Percentiles rank a stretch among this genome's conserved stretches.
Evolutionary conservation across 2,888 invertebrate species (phyloP).

Genomic region (Antheraea assamensis): DNA sequence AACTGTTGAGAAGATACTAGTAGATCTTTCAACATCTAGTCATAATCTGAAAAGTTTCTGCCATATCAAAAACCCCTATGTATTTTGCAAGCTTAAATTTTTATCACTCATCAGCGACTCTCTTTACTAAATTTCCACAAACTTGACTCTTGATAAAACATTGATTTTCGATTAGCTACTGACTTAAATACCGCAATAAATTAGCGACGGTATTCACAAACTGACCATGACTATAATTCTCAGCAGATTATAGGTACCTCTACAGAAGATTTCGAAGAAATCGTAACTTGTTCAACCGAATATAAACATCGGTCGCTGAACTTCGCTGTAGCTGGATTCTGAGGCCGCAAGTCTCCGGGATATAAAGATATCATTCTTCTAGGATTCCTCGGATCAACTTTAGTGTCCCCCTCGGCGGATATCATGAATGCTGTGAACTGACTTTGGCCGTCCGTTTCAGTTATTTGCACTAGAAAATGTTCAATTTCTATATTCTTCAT

Average conservation of each 20-base stretch:
- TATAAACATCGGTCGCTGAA: slow-evolving; percentile 68
- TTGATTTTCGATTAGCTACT: neutral
- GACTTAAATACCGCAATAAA: neutral
- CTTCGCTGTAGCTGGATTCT: slow-evolving; percentile 49
- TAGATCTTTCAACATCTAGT: too few relatives aligned
- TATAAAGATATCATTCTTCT: slow-evolving; percentile 51
- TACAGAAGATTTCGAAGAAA: slow-evolving; percentile 54
- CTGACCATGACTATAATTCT: neutral
- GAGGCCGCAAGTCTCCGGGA: slow-evolving; percentile 64
- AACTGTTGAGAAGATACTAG: too few relatives aligned
- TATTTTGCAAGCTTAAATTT: too few relatives aligned
- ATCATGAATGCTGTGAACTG: slow-evolving; percentile 68
- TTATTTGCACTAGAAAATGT: slow-evolving; percentile 54
- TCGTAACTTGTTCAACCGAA: slow-evolving; percentile 65
- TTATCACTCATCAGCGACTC: too few relatives aligned
- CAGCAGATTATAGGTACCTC: slow-evolving; percentile 51
- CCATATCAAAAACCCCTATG: too few relatives aligned
- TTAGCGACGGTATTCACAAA: neutral
- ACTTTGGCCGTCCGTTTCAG: slow-evolving; percentile 59
- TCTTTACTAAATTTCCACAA: too few relatives aligned
- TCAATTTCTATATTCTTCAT: neutral
- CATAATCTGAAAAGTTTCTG: too few relatives aligned
- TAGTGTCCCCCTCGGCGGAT: slow-evolving; percentile 69
- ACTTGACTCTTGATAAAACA: too few relatives aligned
- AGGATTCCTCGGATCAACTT: slow-evolving; percentile 62